Conservation (phyloP, 2,888 invertebrate species). For the Erannis defoliaria region DNA sequence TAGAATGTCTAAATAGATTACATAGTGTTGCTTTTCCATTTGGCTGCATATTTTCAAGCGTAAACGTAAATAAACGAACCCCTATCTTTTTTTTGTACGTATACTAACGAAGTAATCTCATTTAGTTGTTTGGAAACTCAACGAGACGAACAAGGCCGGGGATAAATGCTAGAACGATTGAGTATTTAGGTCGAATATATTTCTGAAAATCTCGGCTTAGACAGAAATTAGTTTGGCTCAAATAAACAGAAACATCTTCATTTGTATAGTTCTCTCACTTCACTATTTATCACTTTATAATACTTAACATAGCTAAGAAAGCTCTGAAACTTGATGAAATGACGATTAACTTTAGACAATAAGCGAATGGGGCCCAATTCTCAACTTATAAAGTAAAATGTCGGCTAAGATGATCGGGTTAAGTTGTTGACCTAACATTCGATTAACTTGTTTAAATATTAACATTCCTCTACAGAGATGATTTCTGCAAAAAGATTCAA, state of each 20-base stretch:
- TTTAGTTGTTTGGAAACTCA: conserved; percentile 14
- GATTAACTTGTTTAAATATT: too few relatives aligned
- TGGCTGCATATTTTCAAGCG: neutral
- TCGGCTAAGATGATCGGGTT: too few relatives aligned
- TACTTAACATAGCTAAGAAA: too few relatives aligned
- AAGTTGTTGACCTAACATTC: too few relatives aligned
- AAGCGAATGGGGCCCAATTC: too few relatives aligned
- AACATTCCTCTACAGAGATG: too few relatives aligned
- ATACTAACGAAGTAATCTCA: conserved; percentile 12
- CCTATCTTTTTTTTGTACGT: conserved; percentile 1
- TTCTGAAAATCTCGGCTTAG: neutral
- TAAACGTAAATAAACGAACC: neutral
- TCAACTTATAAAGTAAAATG: too few relatives aligned
- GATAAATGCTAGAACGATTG: neutral
- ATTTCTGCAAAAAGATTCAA: too few relatives aligned
- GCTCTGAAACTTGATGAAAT: too few relatives aligned
- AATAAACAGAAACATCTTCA: too few relatives aligned
- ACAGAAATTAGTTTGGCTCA: neutral
- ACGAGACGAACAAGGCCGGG: neutral
- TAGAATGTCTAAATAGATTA: neutral
- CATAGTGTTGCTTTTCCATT: neutral
- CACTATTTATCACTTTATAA: neutral
- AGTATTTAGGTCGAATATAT: conserved; percentile 4
- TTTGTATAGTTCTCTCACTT: neutral
- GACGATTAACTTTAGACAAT: too few relatives aligned